phyloP scores from a whole-genome alignment of 2,113 vertebrate species.

The Oceanodroma tethys region DNA sequence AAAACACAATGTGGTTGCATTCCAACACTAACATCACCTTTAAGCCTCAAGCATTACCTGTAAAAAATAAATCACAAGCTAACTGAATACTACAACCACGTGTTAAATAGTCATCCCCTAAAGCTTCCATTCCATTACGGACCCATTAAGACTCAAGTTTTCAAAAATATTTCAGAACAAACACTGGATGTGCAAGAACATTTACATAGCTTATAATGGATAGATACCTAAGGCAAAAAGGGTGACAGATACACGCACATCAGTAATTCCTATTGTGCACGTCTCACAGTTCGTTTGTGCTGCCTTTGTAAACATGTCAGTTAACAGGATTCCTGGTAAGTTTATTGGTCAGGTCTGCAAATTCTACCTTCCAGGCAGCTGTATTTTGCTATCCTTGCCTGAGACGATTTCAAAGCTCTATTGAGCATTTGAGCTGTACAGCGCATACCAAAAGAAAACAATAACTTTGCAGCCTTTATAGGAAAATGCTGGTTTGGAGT shows the following conservation, averaged over 20 bases:
- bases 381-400: not conserved
- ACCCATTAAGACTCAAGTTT: not conserved
- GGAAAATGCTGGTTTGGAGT: not conserved
- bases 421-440: not conserved
- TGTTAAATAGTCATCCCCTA: not conserved
- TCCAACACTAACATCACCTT: not conserved
- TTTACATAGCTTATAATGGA: not conserved
- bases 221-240: not conserved
- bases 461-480: not conserved
- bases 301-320: not conserved
- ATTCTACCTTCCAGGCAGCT: not conserved
- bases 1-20: not conserved
- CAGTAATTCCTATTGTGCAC: not conserved
- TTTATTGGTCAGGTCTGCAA: not conserved
- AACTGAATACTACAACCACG: not conserved
- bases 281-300: accelerated
- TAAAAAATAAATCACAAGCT: not conserved
- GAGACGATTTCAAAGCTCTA: not conserved
- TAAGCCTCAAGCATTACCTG: not conserved
- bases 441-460: not conserved
- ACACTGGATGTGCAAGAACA: not conserved
- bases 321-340: not conserved
- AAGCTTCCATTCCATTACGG: not conserved
- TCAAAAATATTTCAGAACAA: not conserved
- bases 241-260: not conserved